phyloP scores from a whole-genome alignment of 2,113 vertebrate genomes.

The Mustela lutreola region DNA sequence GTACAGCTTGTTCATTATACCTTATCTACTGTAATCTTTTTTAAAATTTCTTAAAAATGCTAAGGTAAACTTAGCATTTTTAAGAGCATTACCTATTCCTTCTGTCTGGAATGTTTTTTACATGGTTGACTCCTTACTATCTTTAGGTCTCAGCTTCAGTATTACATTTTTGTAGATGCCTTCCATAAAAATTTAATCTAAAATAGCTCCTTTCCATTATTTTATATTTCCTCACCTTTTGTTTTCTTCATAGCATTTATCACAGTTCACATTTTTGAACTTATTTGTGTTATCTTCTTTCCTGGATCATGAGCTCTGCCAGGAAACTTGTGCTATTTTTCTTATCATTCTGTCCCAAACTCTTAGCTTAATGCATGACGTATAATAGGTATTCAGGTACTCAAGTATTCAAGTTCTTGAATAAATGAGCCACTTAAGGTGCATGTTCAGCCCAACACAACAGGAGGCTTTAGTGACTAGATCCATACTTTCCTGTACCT shows the following conservation, averaged over 20 bases:
- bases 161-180: not conserved
- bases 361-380: not conserved
- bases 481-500: not conserved
- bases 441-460: not conserved
- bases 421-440: not conserved
- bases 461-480: not conserved
- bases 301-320: not conserved
- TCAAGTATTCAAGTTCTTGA: not conserved
- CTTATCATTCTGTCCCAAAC: not conserved
- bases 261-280: not conserved
- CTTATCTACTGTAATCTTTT: not conserved
- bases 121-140: not conserved
- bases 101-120: not conserved
- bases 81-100: not conserved
- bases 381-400: not conserved
- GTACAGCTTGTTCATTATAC: not conserved
- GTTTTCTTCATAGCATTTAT: not conserved
- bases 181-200: constrained; percentile 23
- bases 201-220: not conserved
- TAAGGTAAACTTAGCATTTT: not conserved
- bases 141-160: constrained; percentile 2
- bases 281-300: not conserved
- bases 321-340: not conserved
- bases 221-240: not conserved
- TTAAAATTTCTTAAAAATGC: constrained; percentile 2